Conservation (phyloP, 1,140 invertebrate species). For the Dendroctonus valens region DNA sequence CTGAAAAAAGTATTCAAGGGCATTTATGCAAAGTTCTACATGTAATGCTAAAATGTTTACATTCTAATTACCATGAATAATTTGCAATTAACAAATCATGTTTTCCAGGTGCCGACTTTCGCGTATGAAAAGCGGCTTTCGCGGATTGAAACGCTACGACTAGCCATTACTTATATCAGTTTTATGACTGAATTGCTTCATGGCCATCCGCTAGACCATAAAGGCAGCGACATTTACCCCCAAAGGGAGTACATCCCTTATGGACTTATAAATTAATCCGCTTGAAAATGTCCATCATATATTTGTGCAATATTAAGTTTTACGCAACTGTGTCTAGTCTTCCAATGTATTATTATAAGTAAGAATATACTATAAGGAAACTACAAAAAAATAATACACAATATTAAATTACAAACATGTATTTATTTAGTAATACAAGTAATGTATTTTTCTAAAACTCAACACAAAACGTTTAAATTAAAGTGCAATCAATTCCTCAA, state of each 20-base stretch:
- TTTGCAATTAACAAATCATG: not conserved
- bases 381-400: not conserved
- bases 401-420: too few species aligned
- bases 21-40: too few species aligned
- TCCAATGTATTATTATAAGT: not conserved
- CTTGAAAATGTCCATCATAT: not conserved
- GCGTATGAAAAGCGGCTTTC: constrained; percentile 98
- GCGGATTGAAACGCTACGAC: constrained; percentile 92
- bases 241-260: constrained; percentile 49
- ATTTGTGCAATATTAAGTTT: constrained; percentile 1
- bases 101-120: constrained; percentile 87
- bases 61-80: not conserved
- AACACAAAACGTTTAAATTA: not conserved
- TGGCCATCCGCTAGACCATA: constrained; percentile 57
- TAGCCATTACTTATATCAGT: constrained; percentile 98
- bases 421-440: too few species aligned
- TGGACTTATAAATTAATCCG: constrained; percentile 46
- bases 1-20: too few species aligned
- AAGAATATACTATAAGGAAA: not conserved
- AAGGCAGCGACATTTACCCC: constrained; percentile 42
- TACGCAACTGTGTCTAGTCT: not conserved
- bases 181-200: constrained; percentile 91
- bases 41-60: too few species aligned
- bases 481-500: not conserved
- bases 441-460: too few species aligned